These are phyloP conservation scores for Pelagia noctiluca DNA, from an alignment of 30 jellyfish, hydroid and myxozoan genomes.

Conservation along the genomic window DNA sequence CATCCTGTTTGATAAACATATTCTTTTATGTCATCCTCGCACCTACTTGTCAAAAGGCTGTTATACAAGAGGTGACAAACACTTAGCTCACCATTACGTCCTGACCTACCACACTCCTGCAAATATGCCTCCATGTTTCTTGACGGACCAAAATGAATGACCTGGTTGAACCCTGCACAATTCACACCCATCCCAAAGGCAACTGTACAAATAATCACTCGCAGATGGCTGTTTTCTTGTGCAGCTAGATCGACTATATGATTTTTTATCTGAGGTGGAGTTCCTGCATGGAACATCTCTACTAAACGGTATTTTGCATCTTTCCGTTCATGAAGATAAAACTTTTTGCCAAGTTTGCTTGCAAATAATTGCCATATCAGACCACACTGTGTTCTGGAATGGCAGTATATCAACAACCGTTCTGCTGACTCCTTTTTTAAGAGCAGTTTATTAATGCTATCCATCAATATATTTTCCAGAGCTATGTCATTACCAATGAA, in stretches of 20 bases:
- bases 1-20: not conserved
- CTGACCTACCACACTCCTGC: not conserved
- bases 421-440: not conserved
- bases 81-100: not conserved
- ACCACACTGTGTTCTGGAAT: not conserved
- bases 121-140: not conserved
- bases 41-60: not conserved
- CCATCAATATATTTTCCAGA: not conserved
- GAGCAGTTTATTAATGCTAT: not conserved
- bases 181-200: conserved; percentile 9
- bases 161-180: not conserved
- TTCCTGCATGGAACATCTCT: not conserved
- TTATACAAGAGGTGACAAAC: not conserved
- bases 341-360: not conserved
- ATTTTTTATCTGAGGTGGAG: not conserved
- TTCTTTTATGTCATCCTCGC: not conserved
- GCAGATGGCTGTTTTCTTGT: not conserved
- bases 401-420: not conserved
- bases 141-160: not conserved
- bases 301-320: not conserved
- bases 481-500: conserved; percentile 22
- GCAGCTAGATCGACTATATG: not conserved
- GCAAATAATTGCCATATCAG: not conserved
- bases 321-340: not conserved
- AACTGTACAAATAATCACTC: not conserved